These are phyloP conservation scores for Acholoe squamosa DNA, from an alignment of 2,888 invertebrate genomes.

Conservation along the genomic window DNA sequence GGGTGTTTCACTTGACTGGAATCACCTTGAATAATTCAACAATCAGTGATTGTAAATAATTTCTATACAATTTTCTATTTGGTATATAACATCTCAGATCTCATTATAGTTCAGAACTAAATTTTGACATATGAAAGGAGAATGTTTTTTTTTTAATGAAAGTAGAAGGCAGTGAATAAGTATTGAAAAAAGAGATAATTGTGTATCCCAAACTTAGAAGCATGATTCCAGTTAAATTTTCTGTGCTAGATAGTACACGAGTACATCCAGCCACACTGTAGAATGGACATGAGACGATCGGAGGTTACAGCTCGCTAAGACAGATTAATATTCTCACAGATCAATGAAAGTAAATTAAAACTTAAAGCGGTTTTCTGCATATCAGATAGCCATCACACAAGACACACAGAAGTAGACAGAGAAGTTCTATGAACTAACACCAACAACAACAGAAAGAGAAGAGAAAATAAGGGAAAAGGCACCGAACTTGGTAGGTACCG, in stretches of 20 bases:
- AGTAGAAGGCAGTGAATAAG: too few species aligned
- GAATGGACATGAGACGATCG: not conserved
- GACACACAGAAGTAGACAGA: conserved; percentile 31
- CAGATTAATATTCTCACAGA: not conserved
- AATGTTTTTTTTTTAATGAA: too few species aligned
- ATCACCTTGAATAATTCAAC: too few species aligned
- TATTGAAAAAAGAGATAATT: too few species aligned
- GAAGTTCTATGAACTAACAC: conserved; percentile 26
- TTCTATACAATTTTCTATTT: too few species aligned
- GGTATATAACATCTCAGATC: too few species aligned
- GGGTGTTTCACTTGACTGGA: too few species aligned
- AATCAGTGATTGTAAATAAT: too few species aligned
- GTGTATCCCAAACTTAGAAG: not conserved
- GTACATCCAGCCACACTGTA: not conserved
- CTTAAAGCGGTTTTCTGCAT: conserved; percentile 23
- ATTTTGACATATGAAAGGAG: too few species aligned
- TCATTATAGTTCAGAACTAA: too few species aligned
- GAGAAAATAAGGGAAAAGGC: conserved; percentile 41
- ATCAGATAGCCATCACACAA: conserved; percentile 22
- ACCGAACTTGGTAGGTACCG: conserved; percentile 3
- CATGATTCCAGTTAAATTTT: not conserved
- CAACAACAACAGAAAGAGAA: conserved; percentile 59
- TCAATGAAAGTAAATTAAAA: conserved; percentile 2
- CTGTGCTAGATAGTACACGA: not conserved
- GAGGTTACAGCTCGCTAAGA: not conserved